Evolutionary conservation across 30 jellyfish, hydroid and myxozoan genomes (phyloP).

Genomic region (Aurelia sp.): DNA sequence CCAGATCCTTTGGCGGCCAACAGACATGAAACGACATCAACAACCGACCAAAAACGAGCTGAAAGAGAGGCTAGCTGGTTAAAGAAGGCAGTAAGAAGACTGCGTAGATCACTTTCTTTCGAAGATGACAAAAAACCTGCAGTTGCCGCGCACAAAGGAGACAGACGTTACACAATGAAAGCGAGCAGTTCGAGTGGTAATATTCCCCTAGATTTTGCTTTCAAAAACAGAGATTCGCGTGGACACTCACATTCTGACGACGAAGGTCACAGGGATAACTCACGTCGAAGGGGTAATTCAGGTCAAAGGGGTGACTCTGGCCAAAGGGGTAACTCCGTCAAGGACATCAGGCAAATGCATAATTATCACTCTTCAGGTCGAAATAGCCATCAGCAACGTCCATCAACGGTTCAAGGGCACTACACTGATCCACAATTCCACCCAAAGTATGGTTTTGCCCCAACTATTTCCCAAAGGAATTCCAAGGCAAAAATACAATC

Average conservation of each 20-base stretch:
- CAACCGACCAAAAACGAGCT: constrained; percentile 4
- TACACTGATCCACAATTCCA: constrained; percentile 22
- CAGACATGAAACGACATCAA: background rate
- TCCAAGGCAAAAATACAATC: background rate
- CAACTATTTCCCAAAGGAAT: background rate
- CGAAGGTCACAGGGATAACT: background rate
- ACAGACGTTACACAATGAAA: background rate
- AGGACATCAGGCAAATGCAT: background rate
- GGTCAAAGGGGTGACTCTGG: background rate
- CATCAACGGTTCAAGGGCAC: background rate
- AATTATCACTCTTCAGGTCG: background rate
- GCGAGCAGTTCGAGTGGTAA: constrained; percentile 31
- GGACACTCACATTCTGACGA: constrained; percentile 19
- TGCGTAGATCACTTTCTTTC: constrained; percentile 59
- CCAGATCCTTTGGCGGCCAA: background rate
- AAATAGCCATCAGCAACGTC: background rate
- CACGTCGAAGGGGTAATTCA: no score
- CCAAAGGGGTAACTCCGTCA: background rate
- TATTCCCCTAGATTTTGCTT: background rate
- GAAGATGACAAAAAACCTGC: constrained; percentile 15
- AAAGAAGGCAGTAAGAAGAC: constrained; percentile 36
- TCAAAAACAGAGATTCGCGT: background rate
- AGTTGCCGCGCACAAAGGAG: background rate
- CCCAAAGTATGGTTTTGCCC: constrained; percentile 8
- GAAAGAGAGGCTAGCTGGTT: constrained; percentile 50